Conservation (phyloP, 2,888 invertebrate genomes). For the Drosophila cognata region DNA sequence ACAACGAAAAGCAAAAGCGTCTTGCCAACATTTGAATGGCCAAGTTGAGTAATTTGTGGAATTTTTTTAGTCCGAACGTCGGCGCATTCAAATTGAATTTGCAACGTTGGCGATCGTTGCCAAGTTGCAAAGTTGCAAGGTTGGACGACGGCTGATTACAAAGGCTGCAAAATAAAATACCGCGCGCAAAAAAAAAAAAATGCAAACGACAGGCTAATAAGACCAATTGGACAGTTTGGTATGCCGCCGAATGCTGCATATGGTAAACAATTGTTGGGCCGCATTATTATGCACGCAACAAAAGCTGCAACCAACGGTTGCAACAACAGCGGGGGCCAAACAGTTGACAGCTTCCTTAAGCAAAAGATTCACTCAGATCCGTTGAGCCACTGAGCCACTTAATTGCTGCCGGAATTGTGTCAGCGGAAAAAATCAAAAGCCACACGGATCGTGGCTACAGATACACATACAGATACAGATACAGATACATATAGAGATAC, state of each 20-base stretch:
- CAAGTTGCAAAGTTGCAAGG: slow-evolving; percentile 23
- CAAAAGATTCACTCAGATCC: slow-evolving; percentile 18
- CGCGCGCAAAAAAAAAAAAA: slow-evolving; percentile 50
- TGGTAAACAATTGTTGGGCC: slow-evolving; percentile 80
- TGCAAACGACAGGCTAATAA: slow-evolving; percentile 83
- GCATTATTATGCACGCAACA: slow-evolving; percentile 66
- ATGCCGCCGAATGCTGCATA: slow-evolving; percentile 72
- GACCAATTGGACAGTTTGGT: slow-evolving; percentile 76
- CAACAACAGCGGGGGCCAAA: neutral
- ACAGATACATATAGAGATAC: slow-evolving; percentile 48
- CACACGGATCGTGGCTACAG: slow-evolving; percentile 74
- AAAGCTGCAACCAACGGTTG: neutral
- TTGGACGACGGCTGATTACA: slow-evolving; percentile 31
- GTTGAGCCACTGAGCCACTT: slow-evolving; percentile 42
- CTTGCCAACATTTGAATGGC: slow-evolving; percentile 73
- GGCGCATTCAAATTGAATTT: slow-evolving; percentile 78
- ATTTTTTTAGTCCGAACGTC: slow-evolving; percentile 48
- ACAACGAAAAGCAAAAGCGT: slow-evolving; percentile 3
- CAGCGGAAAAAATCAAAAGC: slow-evolving; percentile 70
- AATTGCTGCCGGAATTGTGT: slow-evolving; percentile 79
- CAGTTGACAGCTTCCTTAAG: slow-evolving; percentile 79
- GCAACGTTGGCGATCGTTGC: slow-evolving; percentile 16
- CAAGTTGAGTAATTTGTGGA: slow-evolving; percentile 68
- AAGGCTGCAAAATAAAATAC: slow-evolving; percentile 48
- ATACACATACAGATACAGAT: slow-evolving; percentile 48